These are phyloP conservation scores for Chaetorhynchus papuensis DNA, from an alignment of 2,113 vertebrate genomes.

Conservation along the genomic window DNA sequence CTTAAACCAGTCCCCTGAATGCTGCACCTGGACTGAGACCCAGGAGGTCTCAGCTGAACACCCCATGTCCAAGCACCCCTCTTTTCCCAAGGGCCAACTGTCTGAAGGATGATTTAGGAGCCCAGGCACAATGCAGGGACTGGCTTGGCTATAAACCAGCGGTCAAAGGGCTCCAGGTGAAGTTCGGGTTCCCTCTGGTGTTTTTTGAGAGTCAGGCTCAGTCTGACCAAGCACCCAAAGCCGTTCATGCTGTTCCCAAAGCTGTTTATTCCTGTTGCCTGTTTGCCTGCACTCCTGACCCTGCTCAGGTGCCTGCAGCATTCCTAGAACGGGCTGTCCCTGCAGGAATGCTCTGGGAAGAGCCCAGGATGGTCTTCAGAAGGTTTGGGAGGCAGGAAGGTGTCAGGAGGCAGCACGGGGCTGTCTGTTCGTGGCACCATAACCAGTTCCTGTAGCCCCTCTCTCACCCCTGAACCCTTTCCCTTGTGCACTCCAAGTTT, in stretches of 20 bases:
- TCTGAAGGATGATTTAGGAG: neutral
- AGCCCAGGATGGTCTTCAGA: neutral
- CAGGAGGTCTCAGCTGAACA: neutral
- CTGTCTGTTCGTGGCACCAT: neutral
- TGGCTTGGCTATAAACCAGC: neutral
- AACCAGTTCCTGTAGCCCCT: neutral
- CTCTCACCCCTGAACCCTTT: neutral
- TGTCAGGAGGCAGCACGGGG: neutral
- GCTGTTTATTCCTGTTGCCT: neutral
- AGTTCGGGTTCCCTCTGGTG: neutral
- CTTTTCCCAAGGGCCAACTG: neutral
- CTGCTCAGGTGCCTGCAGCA: neutral
- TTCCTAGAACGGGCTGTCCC: neutral
- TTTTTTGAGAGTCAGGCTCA: neutral
- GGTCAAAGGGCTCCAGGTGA: neutral
- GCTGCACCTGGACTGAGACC: neutral
- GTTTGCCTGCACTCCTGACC: neutral
- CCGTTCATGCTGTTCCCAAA: neutral
- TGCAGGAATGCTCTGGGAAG: neutral
- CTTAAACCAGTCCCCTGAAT: neutral
- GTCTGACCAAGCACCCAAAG: neutral
- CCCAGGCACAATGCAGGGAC: neutral
- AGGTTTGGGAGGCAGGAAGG: neutral
- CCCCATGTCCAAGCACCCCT: neutral
- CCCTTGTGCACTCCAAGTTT: neutral